Base-by-base conservation (phyloP, 2,888 invertebrate species). In the Andricus curvator region DNA sequence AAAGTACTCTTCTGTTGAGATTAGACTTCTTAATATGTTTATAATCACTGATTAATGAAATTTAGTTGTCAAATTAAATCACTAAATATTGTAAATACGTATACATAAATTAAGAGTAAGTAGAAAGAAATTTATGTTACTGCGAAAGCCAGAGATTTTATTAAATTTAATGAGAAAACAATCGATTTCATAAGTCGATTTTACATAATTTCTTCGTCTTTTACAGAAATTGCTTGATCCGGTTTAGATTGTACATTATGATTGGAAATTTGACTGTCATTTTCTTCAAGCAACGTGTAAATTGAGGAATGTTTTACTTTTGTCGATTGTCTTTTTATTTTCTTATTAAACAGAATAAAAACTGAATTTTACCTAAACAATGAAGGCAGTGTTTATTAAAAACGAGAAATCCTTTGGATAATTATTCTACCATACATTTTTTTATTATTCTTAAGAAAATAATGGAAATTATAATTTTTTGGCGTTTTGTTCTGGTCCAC, bases 1-100 rank as follows among this genome's bases (percentile, higher is more conserved):
- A 76, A 65, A 60, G 60, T 80, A 80, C 81, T 80, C 74, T 81
- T 74, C 60, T 82, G 74, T 79, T 80, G 80, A 81, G 78, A 81
- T 84, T 83, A 74, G 67, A 78, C 33, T 33, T 56, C 33, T n/a
- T 56, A 9, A 56, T 56, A 74, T 74, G n/a, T 70, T 74, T 74
- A 51, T 74, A 74, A 74, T 74, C 33, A 33, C n/a, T 37, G 22
- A n/a, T 25, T 62, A 74, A 74, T 33, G 74, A 56, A 37, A 74
- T 56, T 56, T 33, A 74, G 29, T 74, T 51, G 29, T 74, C 74
- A 51, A 74, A 74, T 70, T 29, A 70, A 70, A 70, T 70, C 17
- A 17, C 56, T 74, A 20, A 74, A 29, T 74, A 56, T 48, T 74
- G 74, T 74, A 74, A 74, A 74, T 74, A 74, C 33, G 33, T 74